phyloP scores from a whole-genome alignment of 2,113 vertebrate genomes.

The Chionodraco myersi region DNA sequence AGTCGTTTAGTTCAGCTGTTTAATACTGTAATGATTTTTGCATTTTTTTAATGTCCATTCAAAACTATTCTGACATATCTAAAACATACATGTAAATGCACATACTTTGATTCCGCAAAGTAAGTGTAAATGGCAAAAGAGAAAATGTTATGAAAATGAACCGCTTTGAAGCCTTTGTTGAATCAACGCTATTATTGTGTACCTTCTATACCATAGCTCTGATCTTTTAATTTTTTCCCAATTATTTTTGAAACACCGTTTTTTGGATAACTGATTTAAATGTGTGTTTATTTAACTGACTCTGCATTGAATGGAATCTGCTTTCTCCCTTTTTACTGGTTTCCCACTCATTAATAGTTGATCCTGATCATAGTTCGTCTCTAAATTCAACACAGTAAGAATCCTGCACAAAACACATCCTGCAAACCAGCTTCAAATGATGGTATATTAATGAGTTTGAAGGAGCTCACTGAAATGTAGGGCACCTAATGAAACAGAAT shows the following conservation, averaged over 20 bases:
- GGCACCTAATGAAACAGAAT: conserved; percentile 22
- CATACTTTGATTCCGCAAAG: no score
- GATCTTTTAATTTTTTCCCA: no score
- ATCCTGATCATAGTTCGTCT: background rate
- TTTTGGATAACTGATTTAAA: background rate
- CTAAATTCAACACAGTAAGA: background rate
- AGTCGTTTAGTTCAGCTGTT: background rate
- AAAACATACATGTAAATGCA: background rate
- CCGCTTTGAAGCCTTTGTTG: background rate
- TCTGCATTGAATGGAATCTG: background rate
- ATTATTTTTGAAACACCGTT: no score
- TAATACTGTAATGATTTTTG: background rate
- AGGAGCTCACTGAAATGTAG: background rate
- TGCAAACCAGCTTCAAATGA: background rate
- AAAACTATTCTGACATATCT: background rate
- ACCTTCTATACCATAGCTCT: background rate
- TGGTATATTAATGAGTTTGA: background rate
- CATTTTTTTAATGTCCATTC: background rate
- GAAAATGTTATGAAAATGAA: no score
- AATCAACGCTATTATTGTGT: background rate
- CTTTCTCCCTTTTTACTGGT: background rate
- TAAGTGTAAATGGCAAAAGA: no score
- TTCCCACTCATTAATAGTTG: background rate
- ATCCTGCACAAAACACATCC: background rate
- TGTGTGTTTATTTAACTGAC: background rate